Conservation (phyloP, 2,888 invertebrate species). For the Ischnura elegans region DNA sequence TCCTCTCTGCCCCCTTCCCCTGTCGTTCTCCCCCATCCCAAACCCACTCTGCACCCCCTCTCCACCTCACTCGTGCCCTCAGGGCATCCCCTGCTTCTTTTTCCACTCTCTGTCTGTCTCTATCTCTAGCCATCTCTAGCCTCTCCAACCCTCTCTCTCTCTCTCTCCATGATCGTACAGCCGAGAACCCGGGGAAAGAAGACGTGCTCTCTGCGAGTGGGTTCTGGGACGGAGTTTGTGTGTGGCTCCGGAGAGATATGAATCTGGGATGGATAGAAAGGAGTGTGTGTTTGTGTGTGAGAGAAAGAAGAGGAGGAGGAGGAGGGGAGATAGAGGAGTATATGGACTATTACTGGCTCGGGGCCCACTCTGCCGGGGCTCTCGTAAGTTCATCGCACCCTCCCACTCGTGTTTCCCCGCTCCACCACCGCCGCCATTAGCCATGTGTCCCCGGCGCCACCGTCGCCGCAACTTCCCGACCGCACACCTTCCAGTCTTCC, state of each 20-base stretch:
- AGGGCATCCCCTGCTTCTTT: background rate
- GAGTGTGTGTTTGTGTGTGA: too few species aligned
- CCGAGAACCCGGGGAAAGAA: background rate
- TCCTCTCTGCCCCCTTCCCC: background rate
- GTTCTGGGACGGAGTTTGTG: background rate
- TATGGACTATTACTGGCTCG: slow-evolving; percentile 43
- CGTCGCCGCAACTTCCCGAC: background rate
- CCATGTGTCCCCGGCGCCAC: background rate
- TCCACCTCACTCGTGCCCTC: background rate
- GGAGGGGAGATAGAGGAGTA: background rate
- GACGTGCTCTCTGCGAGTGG: background rate
- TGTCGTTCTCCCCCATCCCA: background rate
- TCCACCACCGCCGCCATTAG: background rate
- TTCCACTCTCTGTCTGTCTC: too few species aligned
- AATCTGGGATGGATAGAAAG: slow-evolving; percentile 29
- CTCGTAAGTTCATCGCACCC: slow-evolving; percentile 46
- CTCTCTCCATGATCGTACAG: too few species aligned
- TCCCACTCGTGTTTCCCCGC: background rate
- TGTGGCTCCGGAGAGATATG: background rate
- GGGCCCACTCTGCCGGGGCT: slow-evolving; percentile 32
- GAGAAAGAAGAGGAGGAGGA: background rate
- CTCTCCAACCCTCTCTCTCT: too few species aligned
- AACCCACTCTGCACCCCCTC: background rate
- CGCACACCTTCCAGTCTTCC: slow-evolving; percentile 34
- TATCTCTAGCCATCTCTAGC: too few species aligned